Evolutionary conservation across 2,113 vertebrate species (phyloP).

Genomic region (Naja naja): DNA sequence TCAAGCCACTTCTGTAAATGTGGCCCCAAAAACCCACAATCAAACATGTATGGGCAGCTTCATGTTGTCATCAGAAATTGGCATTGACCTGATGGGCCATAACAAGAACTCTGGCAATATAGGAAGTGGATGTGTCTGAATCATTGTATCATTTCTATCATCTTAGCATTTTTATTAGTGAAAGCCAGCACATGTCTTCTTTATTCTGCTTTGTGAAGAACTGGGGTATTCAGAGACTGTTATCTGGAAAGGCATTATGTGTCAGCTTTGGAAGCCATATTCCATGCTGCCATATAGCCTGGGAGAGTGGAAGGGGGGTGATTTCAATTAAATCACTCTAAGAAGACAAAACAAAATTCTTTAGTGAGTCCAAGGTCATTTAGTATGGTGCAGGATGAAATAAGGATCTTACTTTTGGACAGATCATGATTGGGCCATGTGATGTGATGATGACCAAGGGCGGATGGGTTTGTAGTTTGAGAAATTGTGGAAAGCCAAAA

Average conservation of each 20-base stretch:
- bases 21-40: not conserved
- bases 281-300: too few species aligned
- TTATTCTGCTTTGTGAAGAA: not conserved
- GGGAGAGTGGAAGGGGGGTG: too few species aligned
- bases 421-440: too few species aligned
- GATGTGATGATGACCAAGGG: too few species aligned
- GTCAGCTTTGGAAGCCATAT: too few species aligned
- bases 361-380: too few species aligned
- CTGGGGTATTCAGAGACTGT: not conserved
- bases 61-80: not conserved
- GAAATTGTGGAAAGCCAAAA: too few species aligned
- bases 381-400: too few species aligned
- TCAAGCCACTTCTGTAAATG: not conserved
- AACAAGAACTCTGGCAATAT: not conserved
- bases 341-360: too few species aligned
- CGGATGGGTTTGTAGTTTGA: too few species aligned
- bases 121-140: not conserved
- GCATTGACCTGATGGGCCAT: not conserved
- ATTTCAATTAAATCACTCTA: too few species aligned
- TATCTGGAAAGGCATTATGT: not conserved
- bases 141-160: not conserved
- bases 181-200: not conserved
- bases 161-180: not conserved
- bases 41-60: not conserved
- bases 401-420: too few species aligned